Conservation (phyloP, 2,888 invertebrate genomes). For the Callyntrura guangdongensis region DNA sequence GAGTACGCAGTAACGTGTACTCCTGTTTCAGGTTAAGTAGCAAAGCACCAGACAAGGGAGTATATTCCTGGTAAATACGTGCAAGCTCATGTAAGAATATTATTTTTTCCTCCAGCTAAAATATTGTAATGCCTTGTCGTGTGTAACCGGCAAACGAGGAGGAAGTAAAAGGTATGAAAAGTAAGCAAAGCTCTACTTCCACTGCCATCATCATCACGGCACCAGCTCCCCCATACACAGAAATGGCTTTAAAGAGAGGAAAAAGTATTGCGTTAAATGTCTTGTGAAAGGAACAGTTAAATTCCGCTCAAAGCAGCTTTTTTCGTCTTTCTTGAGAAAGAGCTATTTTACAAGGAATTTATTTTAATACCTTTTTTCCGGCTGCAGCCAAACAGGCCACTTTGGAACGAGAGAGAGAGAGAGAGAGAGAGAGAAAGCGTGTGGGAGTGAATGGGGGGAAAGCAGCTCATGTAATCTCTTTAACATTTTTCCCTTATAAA, state of each 20-base stretch:
- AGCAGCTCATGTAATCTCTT: constrained; percentile 58
- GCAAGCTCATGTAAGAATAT: constrained; percentile 22
- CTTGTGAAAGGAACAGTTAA: constrained; percentile 62
- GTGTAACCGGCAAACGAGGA: constrained; percentile 17
- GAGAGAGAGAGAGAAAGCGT: not conserved
- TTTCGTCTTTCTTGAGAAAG: constrained; percentile 18
- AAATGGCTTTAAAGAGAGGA: constrained; percentile 32
- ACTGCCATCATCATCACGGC: not conserved
- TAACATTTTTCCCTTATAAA: constrained; percentile 42
- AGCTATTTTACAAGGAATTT: constrained; percentile 61
- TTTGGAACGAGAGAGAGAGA: not conserved
- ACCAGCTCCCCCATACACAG: not conserved
- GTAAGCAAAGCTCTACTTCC: not conserved
- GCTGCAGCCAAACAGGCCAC: not conserved
- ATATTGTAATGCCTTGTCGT: constrained; percentile 44
- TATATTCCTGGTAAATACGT: not conserved
- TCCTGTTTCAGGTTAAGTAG: not conserved
- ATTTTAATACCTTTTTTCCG: constrained; percentile 53
- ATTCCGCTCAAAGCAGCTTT: constrained; percentile 52
- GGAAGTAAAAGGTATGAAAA: not conserved
- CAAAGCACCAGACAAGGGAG: not conserved
- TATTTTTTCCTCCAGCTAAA: constrained; percentile 36
- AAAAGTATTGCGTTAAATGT: constrained; percentile 57
- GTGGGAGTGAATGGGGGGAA: not conserved
- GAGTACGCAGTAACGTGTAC: not conserved